Conservation (phyloP, 2,113 vertebrate genomes). For the Tauraco erythrolophus region DNA sequence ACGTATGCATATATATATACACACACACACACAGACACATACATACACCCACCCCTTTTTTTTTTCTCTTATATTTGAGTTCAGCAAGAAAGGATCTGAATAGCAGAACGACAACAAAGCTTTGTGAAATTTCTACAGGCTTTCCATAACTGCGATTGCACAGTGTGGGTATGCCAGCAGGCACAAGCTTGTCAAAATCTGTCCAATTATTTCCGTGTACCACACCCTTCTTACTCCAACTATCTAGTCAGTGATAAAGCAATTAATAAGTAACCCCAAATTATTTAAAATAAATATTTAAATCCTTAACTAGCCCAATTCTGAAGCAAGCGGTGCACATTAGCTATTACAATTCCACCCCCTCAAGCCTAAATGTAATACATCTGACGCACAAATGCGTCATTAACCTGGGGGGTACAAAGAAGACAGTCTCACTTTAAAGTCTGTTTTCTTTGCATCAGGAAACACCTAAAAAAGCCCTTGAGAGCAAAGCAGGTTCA, state of each 20-base stretch:
- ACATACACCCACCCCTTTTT: rapidly evolving
- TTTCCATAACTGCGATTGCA: not conserved
- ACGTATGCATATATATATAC: rapidly evolving
- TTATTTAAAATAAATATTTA: not conserved
- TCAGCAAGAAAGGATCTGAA: not conserved
- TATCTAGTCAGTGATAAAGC: not conserved
- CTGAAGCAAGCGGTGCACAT: not conserved
- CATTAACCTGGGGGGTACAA: conserved; percentile 1
- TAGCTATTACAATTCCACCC: conserved; percentile 7
- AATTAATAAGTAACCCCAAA: not conserved
- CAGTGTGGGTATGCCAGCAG: not conserved
- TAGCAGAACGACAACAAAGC: not conserved
- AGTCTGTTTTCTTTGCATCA: not conserved
- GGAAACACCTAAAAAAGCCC: not conserved
- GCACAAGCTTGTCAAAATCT: conserved; percentile 17
- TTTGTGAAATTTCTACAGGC: not conserved
- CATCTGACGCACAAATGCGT: not conserved
- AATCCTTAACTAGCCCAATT: not conserved
- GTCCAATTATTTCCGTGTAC: not conserved
- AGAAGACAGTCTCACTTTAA: not conserved
- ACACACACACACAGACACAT: rapidly evolving
- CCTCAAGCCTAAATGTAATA: not conserved
- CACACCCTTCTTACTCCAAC: conserved; percentile 23
- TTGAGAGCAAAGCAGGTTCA: not conserved
- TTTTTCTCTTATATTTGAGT: not conserved